Percentiles rank a stretch among this genome's conserved stretches.
Conservation (phyloP, 2,797 vertebrate genomes). For the Premnoplex brunnescens region DNA sequence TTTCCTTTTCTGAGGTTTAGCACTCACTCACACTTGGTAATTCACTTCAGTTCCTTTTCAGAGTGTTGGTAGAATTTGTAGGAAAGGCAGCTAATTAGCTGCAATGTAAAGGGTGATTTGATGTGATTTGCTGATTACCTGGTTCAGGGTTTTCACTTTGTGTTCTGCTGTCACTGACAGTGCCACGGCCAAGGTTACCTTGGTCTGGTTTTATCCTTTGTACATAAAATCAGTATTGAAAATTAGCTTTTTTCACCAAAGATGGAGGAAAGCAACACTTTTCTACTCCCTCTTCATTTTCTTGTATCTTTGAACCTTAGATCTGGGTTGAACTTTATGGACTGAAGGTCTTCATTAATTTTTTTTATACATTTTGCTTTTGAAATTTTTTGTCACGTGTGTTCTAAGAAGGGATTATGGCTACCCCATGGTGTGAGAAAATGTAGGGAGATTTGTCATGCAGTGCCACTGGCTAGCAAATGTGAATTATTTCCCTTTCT, state of each 20-base stretch:
- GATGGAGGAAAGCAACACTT: neutral
- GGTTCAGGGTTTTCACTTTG: neutral
- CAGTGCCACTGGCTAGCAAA: neutral
- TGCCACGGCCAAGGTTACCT: neutral
- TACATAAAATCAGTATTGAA: neutral
- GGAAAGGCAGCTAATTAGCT: neutral
- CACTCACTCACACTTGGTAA: neutral
- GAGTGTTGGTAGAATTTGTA: neutral
- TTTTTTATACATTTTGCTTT: neutral
- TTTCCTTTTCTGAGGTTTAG: neutral
- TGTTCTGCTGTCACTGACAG: neutral
- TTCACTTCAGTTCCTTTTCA: neutral
- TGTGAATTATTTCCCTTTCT: neutral
- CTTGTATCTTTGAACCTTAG: neutral
- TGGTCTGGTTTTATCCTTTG: neutral
- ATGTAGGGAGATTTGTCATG: neutral
- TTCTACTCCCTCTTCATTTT: neutral
- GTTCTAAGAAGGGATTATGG: neutral
- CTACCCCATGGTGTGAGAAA: neutral
- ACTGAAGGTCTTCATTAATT: neutral
- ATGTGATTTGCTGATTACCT: neutral
- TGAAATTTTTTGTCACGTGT: neutral
- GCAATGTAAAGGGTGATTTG: neutral
- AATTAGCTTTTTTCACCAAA: neutral
- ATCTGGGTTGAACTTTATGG: neutral